Evolutionary conservation across 2,113 vertebrate genomes (phyloP), one percentile per base, ranked within the genome.

Genomic region (Silurus meridionalis): DNA sequence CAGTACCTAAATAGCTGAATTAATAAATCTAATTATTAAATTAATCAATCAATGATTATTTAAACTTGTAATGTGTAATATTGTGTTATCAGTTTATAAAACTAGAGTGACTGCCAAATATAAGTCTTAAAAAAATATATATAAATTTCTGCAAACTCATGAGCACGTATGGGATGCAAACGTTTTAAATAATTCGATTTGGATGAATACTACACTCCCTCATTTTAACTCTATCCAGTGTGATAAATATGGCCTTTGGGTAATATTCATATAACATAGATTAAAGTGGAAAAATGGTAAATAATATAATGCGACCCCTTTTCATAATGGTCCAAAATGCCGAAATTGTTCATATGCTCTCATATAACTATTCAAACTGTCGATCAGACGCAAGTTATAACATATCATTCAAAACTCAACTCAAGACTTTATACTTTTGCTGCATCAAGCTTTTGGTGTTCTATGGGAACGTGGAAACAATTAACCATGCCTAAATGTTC

Each of bases 401-500:
- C 14, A 52, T 21, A 66, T 10, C 14, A 52, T 21, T n/a, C n/a
- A 57, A 28, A 79, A 28, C n/a, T n/a, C n/a, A 79, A 28, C n/a
- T n/a, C n/a, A 57, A 19, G 19, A 37, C 14, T 50, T 82, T 61
- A 48, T n/a, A 37, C 23, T 63, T 74, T 61, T 50, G 13, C 28
- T n/a, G 28, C 57, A 19, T 46, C n/a, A 23, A 28, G 11, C 75
- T 64, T 85, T 25, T 74, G 53, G 4, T 55, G 46, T 80, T 63
- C 37, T 60, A 71, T 71, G 64, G 64, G 14, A 80, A 28, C 5
- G 6, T 81, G 64, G 23, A 81, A 58, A 63, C 21, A 5, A 66
- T 84, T 86, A 81, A 86, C 84, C 23, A 23, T 46, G 80, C 69
- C 63, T 87, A 80, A 28, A 86, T 83, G 52, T 86, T 19, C 86